Conservation (phyloP, 2,888 invertebrate species). For the Isoperla grammatica region DNA sequence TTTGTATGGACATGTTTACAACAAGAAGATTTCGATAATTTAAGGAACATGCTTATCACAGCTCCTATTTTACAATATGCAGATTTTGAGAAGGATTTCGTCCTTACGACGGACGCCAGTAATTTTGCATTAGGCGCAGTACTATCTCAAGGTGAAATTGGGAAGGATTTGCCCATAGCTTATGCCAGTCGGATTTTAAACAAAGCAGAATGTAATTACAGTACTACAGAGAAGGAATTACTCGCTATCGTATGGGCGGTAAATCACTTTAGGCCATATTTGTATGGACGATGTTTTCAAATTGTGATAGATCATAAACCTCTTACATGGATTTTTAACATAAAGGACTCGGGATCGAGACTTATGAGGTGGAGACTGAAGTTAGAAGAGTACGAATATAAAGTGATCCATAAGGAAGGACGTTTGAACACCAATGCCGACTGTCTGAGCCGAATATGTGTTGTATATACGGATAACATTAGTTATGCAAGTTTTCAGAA, state of each 20-base stretch:
- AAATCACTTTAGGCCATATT: slow-evolving; percentile 36
- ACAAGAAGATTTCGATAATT: slow-evolving; percentile 10
- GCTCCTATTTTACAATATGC: slow-evolving; percentile 34
- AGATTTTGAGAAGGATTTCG: slow-evolving; percentile 35
- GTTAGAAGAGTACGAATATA: slow-evolving; percentile 36
- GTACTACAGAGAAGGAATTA: slow-evolving; percentile 35
- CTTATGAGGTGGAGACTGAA: slow-evolving; percentile 37
- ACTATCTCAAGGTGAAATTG: slow-evolving; percentile 32
- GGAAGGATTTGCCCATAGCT: slow-evolving; percentile 34
- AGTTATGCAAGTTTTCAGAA: too few species aligned
- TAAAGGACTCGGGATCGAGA: slow-evolving; percentile 35
- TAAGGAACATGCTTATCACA: slow-evolving; percentile 25
- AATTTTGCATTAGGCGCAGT: slow-evolving; percentile 34
- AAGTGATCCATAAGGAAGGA: slow-evolving; percentile 34
- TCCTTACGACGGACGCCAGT: slow-evolving; percentile 36
- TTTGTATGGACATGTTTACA: neutral
- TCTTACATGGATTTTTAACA: slow-evolving; percentile 33
- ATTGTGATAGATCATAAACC: slow-evolving; percentile 39
- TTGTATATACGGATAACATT: too few species aligned
- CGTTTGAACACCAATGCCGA: slow-evolving; percentile 31
- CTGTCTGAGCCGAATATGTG: slow-evolving; percentile 13
- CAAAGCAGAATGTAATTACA: slow-evolving; percentile 32
- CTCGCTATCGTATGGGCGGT: slow-evolving; percentile 35
- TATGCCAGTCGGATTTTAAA: slow-evolving; percentile 36
- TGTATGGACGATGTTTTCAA: slow-evolving; percentile 35